phyloP scores from a whole-genome alignment of 2,797 vertebrate genomes.

The Manis pentadactyla region DNA sequence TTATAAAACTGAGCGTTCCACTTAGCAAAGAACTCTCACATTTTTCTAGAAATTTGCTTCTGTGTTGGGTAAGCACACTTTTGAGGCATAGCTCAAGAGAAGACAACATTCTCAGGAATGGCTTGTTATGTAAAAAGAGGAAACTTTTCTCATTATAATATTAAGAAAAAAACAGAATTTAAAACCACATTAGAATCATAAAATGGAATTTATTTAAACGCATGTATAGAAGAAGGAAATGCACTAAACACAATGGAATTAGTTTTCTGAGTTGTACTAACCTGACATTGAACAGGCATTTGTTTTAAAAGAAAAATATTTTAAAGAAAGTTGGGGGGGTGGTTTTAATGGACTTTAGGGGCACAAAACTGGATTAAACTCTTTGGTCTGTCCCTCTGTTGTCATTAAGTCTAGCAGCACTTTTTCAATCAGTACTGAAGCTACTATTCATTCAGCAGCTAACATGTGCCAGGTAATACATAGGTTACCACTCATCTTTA shows the following conservation, averaged over 20 bases:
- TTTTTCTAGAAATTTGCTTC: conserved; percentile 59
- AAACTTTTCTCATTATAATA: not conserved
- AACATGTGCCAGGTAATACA: not conserved
- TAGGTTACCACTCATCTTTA: conserved; percentile 26
- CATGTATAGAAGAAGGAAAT: not conserved
- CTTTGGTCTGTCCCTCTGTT: not conserved
- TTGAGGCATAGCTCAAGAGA: not conserved
- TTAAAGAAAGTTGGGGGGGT: not conserved
- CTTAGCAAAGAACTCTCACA: conserved; percentile 47
- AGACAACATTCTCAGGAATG: conserved; percentile 23
- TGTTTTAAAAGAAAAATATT: conserved; percentile 12
- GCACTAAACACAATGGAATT: not conserved
- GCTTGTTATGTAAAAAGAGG: conserved; percentile 34
- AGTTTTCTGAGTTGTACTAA: conserved; percentile 16
- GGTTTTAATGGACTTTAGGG: not conserved
- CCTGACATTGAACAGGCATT: not conserved
- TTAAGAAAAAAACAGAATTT: not conserved
- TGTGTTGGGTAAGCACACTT: not conserved
- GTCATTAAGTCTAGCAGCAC: not conserved
- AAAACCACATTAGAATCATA: conserved; percentile 10
- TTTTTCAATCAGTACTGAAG: not conserved
- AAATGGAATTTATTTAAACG: conserved; percentile 52
- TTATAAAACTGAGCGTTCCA: not conserved
- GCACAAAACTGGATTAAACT: not conserved
- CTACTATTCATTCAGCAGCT: not conserved